Evolutionary conservation across 2,113 vertebrate genomes (phyloP), one percentile per base, ranked within the genome.

Genomic region (Scopus umbretta): DNA sequence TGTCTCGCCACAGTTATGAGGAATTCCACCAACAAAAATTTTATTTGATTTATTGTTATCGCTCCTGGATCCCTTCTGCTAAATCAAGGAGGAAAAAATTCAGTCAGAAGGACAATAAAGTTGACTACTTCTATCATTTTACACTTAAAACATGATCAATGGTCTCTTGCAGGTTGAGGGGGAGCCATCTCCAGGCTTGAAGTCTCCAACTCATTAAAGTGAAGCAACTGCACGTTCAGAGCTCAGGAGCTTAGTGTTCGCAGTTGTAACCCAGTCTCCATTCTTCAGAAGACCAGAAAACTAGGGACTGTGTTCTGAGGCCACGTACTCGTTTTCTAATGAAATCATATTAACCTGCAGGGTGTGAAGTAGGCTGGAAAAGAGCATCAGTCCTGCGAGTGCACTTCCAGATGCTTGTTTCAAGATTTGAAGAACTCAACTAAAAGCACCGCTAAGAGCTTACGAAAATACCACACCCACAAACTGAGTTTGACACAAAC

Each of bases 41-140:
- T 99, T 99, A 98, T 99, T 99, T 94, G 99, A 99, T 98, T 99
- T 99, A 98, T 98, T 99, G 98, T 98, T 99, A 98, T 99, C 99
- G 2, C 98, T 99, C 98, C 99, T 99, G 98, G 99, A 98, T 98
- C 99, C 99, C 98, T 99, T 99, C 99, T 99, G 99, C 98, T 98
- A 98, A 98, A 97, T 91, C 32, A 91, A 97, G 95, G 81, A 98
- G 91, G n/a, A 94, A 68, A 92, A 90, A 43, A 55, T 7, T 9
- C 80, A 42, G 72, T 97, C 38, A 70, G 76, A 26, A 63, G 58
- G 71, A 82, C 40, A 86, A 40, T 21, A 27, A 73, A n/a, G 59
- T 43, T 61, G 61, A 25, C 62, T 61, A 14, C 68, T 81, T 49
- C 62, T 27, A 22, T 32, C 38, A 45, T 61, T 80, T 88, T 5